These are phyloP conservation scores for Cryptocephalus moraei DNA, from an alignment of 2,888 invertebrate species.

Conservation along the genomic window DNA sequence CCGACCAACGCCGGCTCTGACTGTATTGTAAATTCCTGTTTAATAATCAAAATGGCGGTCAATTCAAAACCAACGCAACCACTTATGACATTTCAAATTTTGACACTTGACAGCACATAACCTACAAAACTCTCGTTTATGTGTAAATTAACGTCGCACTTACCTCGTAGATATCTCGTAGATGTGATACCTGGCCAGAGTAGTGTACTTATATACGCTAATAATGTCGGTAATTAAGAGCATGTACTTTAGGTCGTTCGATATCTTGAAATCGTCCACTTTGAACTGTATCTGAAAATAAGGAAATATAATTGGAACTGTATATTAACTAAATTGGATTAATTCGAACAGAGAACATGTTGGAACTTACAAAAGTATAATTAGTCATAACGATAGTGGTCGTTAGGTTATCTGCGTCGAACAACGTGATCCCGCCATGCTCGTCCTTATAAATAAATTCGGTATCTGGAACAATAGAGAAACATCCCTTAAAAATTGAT, in stretches of 20 bases:
- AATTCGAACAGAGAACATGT: background rate
- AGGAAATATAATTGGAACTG: too few relatives aligned
- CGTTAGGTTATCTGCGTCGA: conserved; percentile 67
- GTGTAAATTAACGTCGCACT: conserved; percentile 6
- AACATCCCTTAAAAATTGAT: background rate
- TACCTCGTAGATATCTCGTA: conserved; percentile 58
- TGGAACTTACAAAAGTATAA: conserved; percentile 67
- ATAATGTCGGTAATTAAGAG: conserved; percentile 61
- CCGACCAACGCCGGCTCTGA: too few relatives aligned
- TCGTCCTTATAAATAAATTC: conserved; percentile 70
- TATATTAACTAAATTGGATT: too few relatives aligned
- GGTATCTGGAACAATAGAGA: conserved; percentile 48
- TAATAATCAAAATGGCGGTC: too few relatives aligned
- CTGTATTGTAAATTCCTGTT: too few relatives aligned
- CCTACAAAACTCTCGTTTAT: too few relatives aligned
- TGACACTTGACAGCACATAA: too few relatives aligned
- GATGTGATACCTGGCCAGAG: conserved; percentile 54
- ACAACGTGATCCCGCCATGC: conserved; percentile 67
- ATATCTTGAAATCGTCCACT: conserved; percentile 67
- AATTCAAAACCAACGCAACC: too few relatives aligned
- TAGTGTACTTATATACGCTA: conserved; percentile 51
- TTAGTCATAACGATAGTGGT: conserved; percentile 68
- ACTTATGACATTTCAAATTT: too few relatives aligned
- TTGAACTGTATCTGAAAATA: conserved; percentile 61
- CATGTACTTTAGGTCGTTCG: conserved; percentile 68